A percentile compares a stretch with the other conserved stretches of the same genome.
Evolutionary conservation across 37 sponge, comb jelly and placozoan genomes (phyloP).

Genomic region (Hexactinellida sp.): DNA sequence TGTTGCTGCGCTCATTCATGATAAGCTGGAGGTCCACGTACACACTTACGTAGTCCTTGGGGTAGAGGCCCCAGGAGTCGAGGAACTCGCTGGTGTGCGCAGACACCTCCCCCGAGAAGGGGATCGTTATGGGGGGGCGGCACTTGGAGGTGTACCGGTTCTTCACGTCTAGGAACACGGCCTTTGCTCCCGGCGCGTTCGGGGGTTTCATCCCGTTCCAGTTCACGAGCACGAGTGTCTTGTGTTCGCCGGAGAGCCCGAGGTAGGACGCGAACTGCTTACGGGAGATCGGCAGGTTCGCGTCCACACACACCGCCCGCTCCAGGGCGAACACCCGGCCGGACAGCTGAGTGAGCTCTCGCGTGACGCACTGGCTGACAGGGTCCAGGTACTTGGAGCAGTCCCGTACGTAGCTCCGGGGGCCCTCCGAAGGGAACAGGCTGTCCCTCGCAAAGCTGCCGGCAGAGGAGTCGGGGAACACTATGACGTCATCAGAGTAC

Average conservation of each 20-base stretch:
- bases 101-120: not conserved
- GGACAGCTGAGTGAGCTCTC: not conserved
- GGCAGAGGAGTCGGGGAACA: not conserved
- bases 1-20: not conserved
- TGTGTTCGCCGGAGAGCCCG: not conserved
- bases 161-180: not conserved
- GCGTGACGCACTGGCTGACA: not conserved
- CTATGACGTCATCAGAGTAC: not conserved
- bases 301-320: not conserved
- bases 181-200: not conserved
- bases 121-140: not conserved
- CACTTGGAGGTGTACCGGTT: not conserved
- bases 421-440: not conserved
- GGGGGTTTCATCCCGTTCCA: conserved; percentile 6
- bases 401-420: not conserved
- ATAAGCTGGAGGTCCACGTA: not conserved
- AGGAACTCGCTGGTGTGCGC: not conserved
- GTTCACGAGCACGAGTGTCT: not conserved
- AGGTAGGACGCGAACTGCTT: not conserved
- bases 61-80: not conserved
- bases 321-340: not conserved
- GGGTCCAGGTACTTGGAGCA: not conserved
- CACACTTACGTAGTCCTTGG: not conserved
- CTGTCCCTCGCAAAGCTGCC: not conserved
- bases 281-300: not conserved